Conservation (phyloP, 2,113 vertebrate species). For the Seriola quinqueradiata region DNA sequence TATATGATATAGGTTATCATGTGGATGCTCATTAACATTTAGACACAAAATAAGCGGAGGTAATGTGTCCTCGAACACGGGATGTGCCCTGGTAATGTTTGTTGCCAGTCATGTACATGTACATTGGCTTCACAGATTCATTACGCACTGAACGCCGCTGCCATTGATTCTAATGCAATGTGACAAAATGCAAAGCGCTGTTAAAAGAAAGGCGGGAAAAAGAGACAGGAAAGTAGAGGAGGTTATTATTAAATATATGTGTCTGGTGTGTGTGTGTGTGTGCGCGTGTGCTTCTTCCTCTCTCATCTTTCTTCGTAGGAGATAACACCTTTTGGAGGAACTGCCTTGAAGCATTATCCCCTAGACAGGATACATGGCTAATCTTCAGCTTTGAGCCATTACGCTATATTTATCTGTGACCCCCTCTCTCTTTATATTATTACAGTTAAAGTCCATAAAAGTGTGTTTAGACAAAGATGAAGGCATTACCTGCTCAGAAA, state of each 20-base stretch:
- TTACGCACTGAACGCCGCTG: constrained; percentile 72
- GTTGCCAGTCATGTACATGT: constrained; percentile 78
- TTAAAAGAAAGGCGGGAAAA: constrained; percentile 75
- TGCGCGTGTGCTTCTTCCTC: constrained; percentile 32
- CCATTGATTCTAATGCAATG: constrained; percentile 83
- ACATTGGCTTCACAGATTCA: constrained; percentile 81
- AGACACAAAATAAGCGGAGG: constrained; percentile 86
- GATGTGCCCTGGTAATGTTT: constrained; percentile 80
- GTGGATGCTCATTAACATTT: constrained; percentile 87
- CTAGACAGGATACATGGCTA: constrained; percentile 85
- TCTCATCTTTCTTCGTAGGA: constrained; percentile 69
- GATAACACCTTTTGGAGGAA: constrained; percentile 87
- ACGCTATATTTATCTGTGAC: constrained; percentile 88
- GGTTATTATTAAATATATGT: constrained; percentile 84
- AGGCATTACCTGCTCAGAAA: constrained; percentile 86
- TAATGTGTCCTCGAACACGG: constrained; percentile 83
- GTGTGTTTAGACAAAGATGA: constrained; percentile 89
- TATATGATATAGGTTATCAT: constrained; percentile 85
- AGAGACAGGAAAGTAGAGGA: constrained; percentile 70
- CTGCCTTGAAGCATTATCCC: constrained; percentile 86
- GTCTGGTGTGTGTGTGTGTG: constrained; percentile 33
- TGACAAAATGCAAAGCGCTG: constrained; percentile 87
- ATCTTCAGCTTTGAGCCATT: constrained; percentile 87
- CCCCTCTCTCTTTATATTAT: constrained; percentile 84
- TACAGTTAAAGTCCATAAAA: constrained; percentile 88